phyloP scores from a whole-genome alignment of 23 tunicate species.

The Clavelina lepadiformis region DNA sequence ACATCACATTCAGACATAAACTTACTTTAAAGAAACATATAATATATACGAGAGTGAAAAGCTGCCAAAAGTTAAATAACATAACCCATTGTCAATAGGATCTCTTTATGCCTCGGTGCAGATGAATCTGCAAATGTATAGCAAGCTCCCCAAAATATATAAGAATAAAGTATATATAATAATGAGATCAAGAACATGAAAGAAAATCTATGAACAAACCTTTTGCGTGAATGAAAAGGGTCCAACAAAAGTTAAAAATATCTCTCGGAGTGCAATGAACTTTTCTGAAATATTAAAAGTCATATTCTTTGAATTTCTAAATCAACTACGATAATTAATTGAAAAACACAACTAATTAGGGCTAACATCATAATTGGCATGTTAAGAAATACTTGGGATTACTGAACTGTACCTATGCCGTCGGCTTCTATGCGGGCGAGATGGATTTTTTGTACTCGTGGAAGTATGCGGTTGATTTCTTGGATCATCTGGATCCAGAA shows the following conservation, averaged over 20 bases:
- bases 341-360: background rate
- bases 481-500: slow-evolving; percentile 74
- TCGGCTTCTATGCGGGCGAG: slow-evolving; percentile 64
- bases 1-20: too few species aligned
- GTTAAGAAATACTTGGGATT: background rate
- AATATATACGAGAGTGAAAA: too few species aligned
- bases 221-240: slow-evolving; percentile 83
- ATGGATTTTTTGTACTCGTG: slow-evolving; percentile 36
- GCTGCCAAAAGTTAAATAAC: too few species aligned
- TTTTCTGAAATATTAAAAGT: slow-evolving; percentile 30
- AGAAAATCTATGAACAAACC: slow-evolving; percentile 31
- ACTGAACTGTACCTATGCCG: slow-evolving; percentile 45
- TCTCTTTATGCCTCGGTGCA: too few species aligned
- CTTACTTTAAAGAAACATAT: too few species aligned
- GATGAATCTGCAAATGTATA: too few species aligned
- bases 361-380: background rate
- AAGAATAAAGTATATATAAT: too few species aligned
- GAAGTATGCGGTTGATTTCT: slow-evolving; percentile 15
- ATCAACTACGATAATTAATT: too few species aligned
- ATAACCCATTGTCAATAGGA: too few species aligned
- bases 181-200: too few species aligned
- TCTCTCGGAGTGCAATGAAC: slow-evolving; percentile 59
- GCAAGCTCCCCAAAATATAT: too few species aligned
- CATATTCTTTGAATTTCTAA: too few species aligned
- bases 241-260: slow-evolving; percentile 92